phyloP scores from a whole-genome alignment of 2,888 invertebrate species.

The Ectemnius continuus region DNA sequence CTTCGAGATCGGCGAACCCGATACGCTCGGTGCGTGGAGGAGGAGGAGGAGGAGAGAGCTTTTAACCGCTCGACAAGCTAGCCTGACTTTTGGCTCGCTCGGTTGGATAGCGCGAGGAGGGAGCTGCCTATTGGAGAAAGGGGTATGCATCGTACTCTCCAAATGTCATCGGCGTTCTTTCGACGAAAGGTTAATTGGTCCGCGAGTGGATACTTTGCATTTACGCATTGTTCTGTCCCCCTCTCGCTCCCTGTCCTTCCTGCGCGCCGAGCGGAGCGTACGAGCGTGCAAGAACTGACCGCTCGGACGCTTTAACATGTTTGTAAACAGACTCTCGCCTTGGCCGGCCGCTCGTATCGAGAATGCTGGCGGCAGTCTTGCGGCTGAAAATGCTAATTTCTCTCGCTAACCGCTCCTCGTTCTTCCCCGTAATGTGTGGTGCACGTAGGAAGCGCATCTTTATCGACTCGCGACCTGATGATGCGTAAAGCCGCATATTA shows the following conservation, averaged over 20 bases:
- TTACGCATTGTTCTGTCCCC: conserved; percentile 14
- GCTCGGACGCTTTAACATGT: no score
- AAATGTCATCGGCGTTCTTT: conserved; percentile 3
- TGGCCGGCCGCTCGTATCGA: neutral
- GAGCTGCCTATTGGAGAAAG: neutral
- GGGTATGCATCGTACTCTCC: neutral
- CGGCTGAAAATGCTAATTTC: conserved; percentile 2
- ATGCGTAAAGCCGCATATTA: conserved; percentile 49
- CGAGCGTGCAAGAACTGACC: no score
- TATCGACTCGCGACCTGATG: conserved; percentile 16
- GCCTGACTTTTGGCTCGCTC: neutral
- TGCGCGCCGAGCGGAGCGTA: no score
- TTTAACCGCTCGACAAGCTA: neutral
- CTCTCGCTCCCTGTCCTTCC: neutral
- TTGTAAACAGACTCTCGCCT: no score
- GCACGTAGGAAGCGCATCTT: neutral
- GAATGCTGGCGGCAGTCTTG: neutral
- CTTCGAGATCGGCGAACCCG: neutral
- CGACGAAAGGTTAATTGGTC: conserved; percentile 36
- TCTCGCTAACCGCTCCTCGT: neutral
- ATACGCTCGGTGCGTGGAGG: neutral
- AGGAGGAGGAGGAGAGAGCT: neutral
- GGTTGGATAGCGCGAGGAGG: neutral
- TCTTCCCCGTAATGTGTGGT: neutral
- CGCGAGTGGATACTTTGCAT: conserved; percentile 21